Conservation (phyloP, 2,113 vertebrate species). For the Dicerorhinus sumatrensis region DNA sequence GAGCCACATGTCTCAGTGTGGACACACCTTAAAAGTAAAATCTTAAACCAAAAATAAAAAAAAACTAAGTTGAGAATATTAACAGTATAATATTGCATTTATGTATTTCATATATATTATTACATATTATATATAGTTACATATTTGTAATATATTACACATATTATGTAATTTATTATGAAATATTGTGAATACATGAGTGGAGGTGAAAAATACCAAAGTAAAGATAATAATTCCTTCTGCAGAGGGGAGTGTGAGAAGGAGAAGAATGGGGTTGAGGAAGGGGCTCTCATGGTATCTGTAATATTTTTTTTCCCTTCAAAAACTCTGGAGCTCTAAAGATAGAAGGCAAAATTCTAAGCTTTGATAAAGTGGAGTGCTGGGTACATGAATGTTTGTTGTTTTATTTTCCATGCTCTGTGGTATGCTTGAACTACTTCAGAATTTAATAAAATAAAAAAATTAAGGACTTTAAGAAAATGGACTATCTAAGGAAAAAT, state of each 20-base stretch:
- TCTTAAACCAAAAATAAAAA: neutral
- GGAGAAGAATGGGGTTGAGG: neutral
- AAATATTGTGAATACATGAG: constrained; percentile 29
- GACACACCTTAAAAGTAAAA: neutral
- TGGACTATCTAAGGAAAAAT: neutral
- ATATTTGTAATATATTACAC: neutral
- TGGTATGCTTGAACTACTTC: neutral
- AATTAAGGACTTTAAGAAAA: neutral
- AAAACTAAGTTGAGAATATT: neutral
- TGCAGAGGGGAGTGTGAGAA: neutral
- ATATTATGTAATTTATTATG: neutral
- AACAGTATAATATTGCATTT: neutral
- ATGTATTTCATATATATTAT: neutral
- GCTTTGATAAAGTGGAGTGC: constrained; percentile 10
- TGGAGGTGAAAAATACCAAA: neutral
- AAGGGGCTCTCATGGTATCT: neutral
- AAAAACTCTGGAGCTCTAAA: neutral
- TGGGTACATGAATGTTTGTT: neutral
- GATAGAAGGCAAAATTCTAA: constrained; percentile 2
- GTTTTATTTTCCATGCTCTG: constrained; percentile 32
- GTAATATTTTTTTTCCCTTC: neutral
- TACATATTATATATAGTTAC: neutral
- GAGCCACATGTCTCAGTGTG: neutral
- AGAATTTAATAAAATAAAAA: constrained; percentile 44
- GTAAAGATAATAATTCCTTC: constrained; percentile 3